Conservation (phyloP, 2,113 vertebrate genomes). For the Butorides virescens region DNA sequence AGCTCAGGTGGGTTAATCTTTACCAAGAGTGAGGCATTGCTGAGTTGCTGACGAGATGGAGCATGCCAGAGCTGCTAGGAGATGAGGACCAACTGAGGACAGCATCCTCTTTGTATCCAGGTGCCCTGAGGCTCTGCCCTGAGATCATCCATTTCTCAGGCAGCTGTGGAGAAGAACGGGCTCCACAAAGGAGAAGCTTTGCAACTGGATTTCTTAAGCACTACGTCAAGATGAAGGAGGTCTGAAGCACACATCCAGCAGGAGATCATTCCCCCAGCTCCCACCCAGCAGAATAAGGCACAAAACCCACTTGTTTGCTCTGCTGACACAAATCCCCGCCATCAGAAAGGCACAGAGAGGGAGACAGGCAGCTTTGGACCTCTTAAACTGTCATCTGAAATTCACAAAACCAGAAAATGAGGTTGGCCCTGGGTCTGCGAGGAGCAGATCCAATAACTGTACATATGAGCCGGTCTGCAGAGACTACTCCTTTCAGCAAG, state of each 20-base stretch:
- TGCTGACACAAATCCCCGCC: neutral
- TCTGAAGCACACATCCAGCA: neutral
- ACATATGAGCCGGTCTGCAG: accelerated
- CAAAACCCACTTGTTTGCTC: neutral
- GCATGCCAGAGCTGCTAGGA: neutral
- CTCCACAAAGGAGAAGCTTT: neutral
- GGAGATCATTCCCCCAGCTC: neutral
- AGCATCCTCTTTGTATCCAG: neutral
- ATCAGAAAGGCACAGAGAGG: neutral
- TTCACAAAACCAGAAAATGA: neutral
- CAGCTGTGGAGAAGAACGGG: neutral
- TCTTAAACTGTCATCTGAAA: neutral
- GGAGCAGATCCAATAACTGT: neutral
- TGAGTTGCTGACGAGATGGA: neutral
- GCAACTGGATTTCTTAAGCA: neutral
- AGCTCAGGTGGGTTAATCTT: neutral
- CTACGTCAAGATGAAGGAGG: accelerated
- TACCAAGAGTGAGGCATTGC: neutral
- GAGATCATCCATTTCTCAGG: neutral
- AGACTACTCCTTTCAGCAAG: neutral
- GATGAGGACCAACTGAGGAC: neutral
- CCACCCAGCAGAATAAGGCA: neutral
- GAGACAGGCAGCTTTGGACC: neutral
- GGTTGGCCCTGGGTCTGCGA: neutral
- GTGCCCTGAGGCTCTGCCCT: neutral